Conservation (phyloP, 1,140 invertebrate genomes). For the Drosophila burlai region DNA sequence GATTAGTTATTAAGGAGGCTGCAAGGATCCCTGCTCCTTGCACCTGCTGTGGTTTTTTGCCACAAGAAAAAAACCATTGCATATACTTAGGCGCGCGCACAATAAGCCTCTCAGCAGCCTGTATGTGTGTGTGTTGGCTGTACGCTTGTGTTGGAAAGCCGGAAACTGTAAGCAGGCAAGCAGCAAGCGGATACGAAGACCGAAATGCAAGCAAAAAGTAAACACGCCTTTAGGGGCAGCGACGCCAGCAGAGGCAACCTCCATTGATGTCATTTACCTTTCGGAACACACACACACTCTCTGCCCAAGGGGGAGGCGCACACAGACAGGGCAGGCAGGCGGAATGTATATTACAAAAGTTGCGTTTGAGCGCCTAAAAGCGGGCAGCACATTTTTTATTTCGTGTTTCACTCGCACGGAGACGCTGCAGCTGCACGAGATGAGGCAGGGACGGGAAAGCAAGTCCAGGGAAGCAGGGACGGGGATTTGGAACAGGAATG, state of each 20-base stretch:
- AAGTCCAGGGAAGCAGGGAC: neutral
- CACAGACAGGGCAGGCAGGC: slow-evolving; percentile 17
- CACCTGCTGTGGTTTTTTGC: slow-evolving; percentile 26
- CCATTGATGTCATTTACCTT: slow-evolving; percentile 83
- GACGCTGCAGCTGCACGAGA: slow-evolving; percentile 4
- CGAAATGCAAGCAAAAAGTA: slow-evolving; percentile 79
- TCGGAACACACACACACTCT: slow-evolving; percentile 47
- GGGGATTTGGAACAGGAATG: neutral
- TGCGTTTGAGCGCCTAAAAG: slow-evolving; percentile 62
- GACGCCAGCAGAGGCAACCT: slow-evolving; percentile 64
- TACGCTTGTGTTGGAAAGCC: slow-evolving; percentile 52
- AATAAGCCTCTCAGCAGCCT: slow-evolving; percentile 45
- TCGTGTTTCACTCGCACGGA: slow-evolving; percentile 33
- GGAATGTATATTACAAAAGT: slow-evolving; percentile 60
- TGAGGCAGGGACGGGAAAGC: neutral
- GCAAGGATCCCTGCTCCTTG: slow-evolving; percentile 19
- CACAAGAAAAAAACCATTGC: slow-evolving; percentile 50
- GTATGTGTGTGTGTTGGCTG: neutral
- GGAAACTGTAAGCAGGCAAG: slow-evolving; percentile 82
- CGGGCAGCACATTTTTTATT: slow-evolving; percentile 44
- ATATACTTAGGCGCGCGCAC: slow-evolving; percentile 75
- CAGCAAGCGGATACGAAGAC: slow-evolving; percentile 76
- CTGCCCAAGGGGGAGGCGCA: neutral
- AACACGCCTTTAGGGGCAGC: slow-evolving; percentile 41
- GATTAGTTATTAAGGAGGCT: slow-evolving; percentile 74